phyloP scores from a whole-genome alignment of 2,888 invertebrate species.

The Antitype chi region DNA sequence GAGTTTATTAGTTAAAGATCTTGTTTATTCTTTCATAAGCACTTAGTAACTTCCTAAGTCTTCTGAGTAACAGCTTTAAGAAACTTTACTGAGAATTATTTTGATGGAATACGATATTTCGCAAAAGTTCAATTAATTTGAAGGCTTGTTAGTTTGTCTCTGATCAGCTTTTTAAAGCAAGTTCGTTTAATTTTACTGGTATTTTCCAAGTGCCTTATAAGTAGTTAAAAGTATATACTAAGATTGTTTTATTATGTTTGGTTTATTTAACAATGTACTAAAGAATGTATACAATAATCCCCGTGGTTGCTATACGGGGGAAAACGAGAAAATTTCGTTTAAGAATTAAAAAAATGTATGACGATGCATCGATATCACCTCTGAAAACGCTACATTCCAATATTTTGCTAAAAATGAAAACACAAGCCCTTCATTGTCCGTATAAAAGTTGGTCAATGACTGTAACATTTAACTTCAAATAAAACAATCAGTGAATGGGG shows the following conservation, averaged over 20 bases:
- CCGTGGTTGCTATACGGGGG: background rate
- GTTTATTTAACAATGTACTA: background rate
- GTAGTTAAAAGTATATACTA: background rate
- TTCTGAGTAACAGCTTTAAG: slow-evolving; percentile 49
- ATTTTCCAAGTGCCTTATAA: slow-evolving; percentile 10
- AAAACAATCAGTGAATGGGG: slow-evolving; percentile 39
- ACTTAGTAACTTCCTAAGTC: slow-evolving; percentile 52
- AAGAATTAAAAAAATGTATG: background rate
- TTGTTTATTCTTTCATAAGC: slow-evolving; percentile 62
- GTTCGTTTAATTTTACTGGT: slow-evolving; percentile 13
- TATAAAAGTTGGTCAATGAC: slow-evolving; percentile 30
- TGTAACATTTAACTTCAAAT: slow-evolving; percentile 30
- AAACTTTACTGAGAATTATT: slow-evolving; percentile 50
- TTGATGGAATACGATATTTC: slow-evolving; percentile 53
- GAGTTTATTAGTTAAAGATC: slow-evolving; percentile 46
- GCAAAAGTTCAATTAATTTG: slow-evolving; percentile 49
- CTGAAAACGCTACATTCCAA: background rate
- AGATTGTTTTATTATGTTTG: background rate
- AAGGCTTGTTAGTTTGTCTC: slow-evolving; percentile 33
- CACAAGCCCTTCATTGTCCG: background rate
- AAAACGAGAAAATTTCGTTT: background rate
- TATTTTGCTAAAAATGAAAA: background rate
- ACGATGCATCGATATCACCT: background rate
- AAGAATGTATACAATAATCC: background rate
- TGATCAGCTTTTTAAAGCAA: slow-evolving; percentile 29